Evolutionary conservation across 2,888 invertebrate genomes (phyloP).

Genomic region (Agriopis marginaria): DNA sequence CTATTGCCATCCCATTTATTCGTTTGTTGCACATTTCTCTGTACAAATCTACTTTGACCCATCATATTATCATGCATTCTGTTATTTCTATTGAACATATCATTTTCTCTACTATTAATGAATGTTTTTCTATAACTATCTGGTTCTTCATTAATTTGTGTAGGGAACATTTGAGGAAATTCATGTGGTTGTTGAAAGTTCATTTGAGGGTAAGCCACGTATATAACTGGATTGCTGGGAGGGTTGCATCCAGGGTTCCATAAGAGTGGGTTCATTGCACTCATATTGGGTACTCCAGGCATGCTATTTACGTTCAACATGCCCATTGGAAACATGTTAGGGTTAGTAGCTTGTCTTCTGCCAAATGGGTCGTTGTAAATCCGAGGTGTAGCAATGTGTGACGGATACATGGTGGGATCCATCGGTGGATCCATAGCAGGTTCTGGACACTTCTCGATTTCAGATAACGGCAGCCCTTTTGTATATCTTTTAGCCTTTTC

Average conservation of each 20-base stretch:
- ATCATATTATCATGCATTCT: neutral
- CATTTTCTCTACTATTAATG: neutral
- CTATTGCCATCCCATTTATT: constrained; percentile 19
- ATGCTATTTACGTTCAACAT: constrained; percentile 3
- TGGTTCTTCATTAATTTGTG: neutral
- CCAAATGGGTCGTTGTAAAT: constrained; percentile 54
- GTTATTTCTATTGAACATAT: constrained; percentile 4
- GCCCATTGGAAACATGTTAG: constrained; percentile 29
- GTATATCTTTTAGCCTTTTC: constrained; percentile 60
- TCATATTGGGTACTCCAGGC: constrained; percentile 1
- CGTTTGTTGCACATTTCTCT: neutral
- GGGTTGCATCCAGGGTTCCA: constrained; percentile 5
- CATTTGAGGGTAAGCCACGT: constrained; percentile 8
- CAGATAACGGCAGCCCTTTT: constrained; percentile 34
- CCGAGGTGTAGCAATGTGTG: constrained; percentile 26
- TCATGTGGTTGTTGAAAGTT: constrained; percentile 9
- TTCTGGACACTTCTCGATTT: constrained; percentile 59
- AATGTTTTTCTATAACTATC: neutral
- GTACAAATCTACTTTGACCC: neutral
- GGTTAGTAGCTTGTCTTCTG: constrained; percentile 49
- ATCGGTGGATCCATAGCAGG: constrained; percentile 59
- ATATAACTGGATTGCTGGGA: constrained; percentile 12
- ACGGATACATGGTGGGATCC: constrained; percentile 38
- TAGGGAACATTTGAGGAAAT: constrained; percentile 8
- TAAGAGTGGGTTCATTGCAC: constrained; percentile 1